A percentile compares a stretch with the other conserved stretches of the same genome.
Evolutionary conservation across 2,797 vertebrate species (phyloP).

Genomic region (Cirrhinus mrigala): DNA sequence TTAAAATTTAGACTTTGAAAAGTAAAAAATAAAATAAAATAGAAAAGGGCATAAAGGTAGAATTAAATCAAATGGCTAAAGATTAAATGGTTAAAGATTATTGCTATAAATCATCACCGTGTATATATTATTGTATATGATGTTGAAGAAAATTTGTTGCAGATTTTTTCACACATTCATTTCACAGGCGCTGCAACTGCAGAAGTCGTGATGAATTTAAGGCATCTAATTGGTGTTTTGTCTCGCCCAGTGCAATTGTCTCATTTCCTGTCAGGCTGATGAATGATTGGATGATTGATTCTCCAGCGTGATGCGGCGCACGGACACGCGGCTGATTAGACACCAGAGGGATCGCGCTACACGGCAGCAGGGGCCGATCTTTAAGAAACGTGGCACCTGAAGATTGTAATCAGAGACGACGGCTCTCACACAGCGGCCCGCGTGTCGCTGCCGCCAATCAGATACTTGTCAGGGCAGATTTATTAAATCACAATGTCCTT

Average conservation of each 20-base stretch:
- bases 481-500: conserved; percentile 58
- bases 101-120: background rate
- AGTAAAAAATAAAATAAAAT: no score
- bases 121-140: background rate
- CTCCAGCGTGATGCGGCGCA: conserved; percentile 1
- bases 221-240: conserved; percentile 30
- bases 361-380: conserved; percentile 24
- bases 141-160: background rate
- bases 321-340: conserved; percentile 45
- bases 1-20: no score
- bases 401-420: conserved; percentile 58
- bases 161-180: background rate
- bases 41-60: no score
- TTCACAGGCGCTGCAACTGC: background rate
- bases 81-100: background rate
- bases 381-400: conserved; percentile 42
- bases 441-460: conserved; percentile 52
- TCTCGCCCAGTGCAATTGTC: conserved; percentile 20
- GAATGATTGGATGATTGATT: conserved; percentile 54
- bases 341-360: conserved; percentile 38
- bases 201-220: background rate
- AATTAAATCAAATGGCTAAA: no score
- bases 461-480: conserved; percentile 52
- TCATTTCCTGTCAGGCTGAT: conserved; percentile 51
- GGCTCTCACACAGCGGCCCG: conserved; percentile 41